Base-by-base conservation (phyloP, 92 coral and sea anemone genomes). In the Anthopleura xanthogrammica region DNA sequence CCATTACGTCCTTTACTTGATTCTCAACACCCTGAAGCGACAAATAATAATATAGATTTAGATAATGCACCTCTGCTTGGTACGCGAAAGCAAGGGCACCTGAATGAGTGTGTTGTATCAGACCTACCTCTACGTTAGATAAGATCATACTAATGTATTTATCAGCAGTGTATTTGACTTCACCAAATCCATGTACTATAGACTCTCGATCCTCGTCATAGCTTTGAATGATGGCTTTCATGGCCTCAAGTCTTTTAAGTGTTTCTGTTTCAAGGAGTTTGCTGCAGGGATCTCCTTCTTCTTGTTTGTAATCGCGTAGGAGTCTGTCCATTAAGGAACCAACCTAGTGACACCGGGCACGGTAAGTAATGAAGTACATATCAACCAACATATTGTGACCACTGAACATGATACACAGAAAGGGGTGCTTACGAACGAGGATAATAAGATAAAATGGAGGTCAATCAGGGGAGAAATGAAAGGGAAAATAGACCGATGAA, bases 261-360 rank as follows among this genome's bases (percentile, higher is more conserved):
- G 98, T 82, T 12, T 94, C 95, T 8, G 93, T 94, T 73, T 94
- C 98, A n/a, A 84, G 81, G 16, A 94, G 81, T 83, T 97, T 90
- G 82, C 97, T 85, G 79, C 99, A 97, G 4, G 99, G 97, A 78
- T 97, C 99, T n/a, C 98, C 99, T 60, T 95, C 97, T 57, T 94
- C 98, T 14, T 82, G 89, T 60, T 90, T 89, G 88, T 94, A 94
- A 46, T 94, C 98, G 5, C 98, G 93, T 43, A 79, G 68, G 20
- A 91, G 80, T 29, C 93, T 86, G 48, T 97, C 98, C 90, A 97
- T 93, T 41, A 92, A 86, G 14, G 91, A 66, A 77, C 90, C 90
- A 75, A 91, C 98, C 99, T 94, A 52, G 16, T 11, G 62, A 12
- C n/a, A 29, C 36, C 36, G 36, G 36, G 36, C 36, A 39, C 17